Evolutionary conservation across 1,140 invertebrate genomes (phyloP).

Genomic region (Drosophila tropicalis): DNA sequence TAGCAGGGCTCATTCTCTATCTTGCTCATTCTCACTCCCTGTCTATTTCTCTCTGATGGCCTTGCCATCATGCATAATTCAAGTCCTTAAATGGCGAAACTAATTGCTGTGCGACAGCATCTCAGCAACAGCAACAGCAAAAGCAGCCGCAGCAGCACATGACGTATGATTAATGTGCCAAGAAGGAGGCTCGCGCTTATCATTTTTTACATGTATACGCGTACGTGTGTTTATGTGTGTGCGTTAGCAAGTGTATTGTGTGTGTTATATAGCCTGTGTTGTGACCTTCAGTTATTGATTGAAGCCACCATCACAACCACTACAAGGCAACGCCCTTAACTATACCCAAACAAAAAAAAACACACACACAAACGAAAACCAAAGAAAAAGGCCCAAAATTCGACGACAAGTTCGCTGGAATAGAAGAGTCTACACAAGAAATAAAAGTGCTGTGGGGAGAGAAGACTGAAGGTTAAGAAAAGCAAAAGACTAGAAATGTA

Average conservation of each 20-base stretch:
- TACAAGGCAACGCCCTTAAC: slow-evolving; percentile 58
- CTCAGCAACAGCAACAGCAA: slow-evolving; percentile 32
- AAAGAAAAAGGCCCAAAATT: not conserved
- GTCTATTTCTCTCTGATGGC: not conserved
- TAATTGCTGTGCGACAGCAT: slow-evolving; percentile 53
- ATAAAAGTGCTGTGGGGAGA: not conserved
- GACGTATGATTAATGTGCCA: slow-evolving; percentile 74
- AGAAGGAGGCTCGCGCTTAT: slow-evolving; percentile 11
- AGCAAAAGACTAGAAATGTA: not conserved
- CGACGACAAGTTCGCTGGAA: not conserved
- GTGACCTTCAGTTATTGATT: slow-evolving; percentile 75
- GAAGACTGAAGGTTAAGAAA: no score
- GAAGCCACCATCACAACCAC: slow-evolving; percentile 21
- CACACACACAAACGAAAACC: no score
- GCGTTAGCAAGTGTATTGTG: slow-evolving; percentile 9
- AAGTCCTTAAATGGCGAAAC: slow-evolving; percentile 42
- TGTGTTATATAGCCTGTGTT: slow-evolving; percentile 13
- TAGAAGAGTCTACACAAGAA: not conserved
- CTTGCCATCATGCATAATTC: slow-evolving; percentile 42
- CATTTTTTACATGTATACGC: slow-evolving; percentile 13
- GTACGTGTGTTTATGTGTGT: slow-evolving; percentile 15
- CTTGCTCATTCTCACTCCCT: no score
- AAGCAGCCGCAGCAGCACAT: slow-evolving; percentile 64
- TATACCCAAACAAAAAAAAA: slow-evolving; percentile 13
- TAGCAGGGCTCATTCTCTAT: not conserved